phyloP scores from a whole-genome alignment of 2,113 vertebrate genomes.

The Notechis scutatus region DNA sequence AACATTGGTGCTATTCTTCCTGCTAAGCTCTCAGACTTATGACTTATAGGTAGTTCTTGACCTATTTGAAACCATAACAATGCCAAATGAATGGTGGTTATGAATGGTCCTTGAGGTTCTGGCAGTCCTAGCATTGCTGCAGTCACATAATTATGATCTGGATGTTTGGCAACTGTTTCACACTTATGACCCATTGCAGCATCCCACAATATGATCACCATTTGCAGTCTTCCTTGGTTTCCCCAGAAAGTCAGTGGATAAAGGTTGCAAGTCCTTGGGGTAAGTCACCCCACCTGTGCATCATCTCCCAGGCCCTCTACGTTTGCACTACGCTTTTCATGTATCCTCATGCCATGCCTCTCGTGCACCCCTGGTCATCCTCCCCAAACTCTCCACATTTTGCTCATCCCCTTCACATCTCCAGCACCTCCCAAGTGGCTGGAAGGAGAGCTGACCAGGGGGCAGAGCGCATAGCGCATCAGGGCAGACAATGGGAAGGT shows the following conservation, averaged over 20 bases:
- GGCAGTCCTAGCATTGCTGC: background rate
- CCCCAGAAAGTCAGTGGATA: background rate
- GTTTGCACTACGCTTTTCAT: background rate
- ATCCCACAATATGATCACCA: background rate
- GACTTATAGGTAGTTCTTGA: background rate
- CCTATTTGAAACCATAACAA: background rate
- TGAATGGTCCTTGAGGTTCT: background rate
- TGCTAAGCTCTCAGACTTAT: background rate
- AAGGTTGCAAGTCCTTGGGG: background rate
- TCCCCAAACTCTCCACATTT: background rate
- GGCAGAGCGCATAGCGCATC: background rate
- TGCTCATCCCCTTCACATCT: background rate
- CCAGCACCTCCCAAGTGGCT: background rate
- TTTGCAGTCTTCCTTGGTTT: background rate
- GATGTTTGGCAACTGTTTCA: background rate
- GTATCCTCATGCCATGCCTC: background rate
- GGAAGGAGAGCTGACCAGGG: background rate
- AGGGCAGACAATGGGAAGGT: too few species aligned
- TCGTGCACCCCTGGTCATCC: background rate
- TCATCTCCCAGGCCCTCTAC: background rate
- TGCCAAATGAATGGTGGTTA: background rate
- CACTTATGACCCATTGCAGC: background rate
- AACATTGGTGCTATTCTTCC: background rate
- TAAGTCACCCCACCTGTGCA: background rate
- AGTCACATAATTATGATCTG: background rate